Evolutionary conservation across 53 echinoderm and acorn worm genomes (phyloP).

Genomic region (Holothuria leucospilota): DNA sequence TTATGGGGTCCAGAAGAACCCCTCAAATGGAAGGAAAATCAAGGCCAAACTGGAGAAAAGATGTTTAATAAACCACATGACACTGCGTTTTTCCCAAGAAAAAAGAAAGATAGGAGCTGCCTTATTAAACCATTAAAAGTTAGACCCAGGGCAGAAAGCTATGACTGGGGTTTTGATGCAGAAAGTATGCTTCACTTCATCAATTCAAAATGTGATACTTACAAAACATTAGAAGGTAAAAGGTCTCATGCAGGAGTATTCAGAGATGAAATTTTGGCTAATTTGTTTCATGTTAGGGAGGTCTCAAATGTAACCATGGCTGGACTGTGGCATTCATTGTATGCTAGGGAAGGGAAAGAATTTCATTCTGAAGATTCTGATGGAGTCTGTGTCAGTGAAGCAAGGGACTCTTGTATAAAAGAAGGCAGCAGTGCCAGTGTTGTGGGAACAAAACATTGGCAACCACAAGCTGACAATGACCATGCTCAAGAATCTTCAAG

Average conservation of each 20-base stretch:
- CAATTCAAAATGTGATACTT: slow-evolving; percentile 77
- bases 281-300: slow-evolving; percentile 64
- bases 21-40: slow-evolving; percentile 55
- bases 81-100: slow-evolving; percentile 63
- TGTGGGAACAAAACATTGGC: neutral
- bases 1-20: slow-evolving; percentile 19
- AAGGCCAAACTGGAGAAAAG: slow-evolving; percentile 20
- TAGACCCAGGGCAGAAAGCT: slow-evolving; percentile 66
- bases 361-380: neutral
- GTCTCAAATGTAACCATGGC: slow-evolving; percentile 63
- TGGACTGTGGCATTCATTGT: neutral
- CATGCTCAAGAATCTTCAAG: neutral
- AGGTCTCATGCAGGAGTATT: slow-evolving; percentile 65
- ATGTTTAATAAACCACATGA: neutral
- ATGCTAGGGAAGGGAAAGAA: neutral
- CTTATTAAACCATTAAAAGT: slow-evolving; percentile 27
- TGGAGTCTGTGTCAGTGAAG: neutral
- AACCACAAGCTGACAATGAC: neutral
- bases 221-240: slow-evolving; percentile 53
- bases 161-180: slow-evolving; percentile 38
- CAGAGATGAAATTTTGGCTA: slow-evolving; percentile 70
- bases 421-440: neutral
- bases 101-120: slow-evolving; percentile 70
- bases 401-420: neutral
- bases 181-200: slow-evolving; percentile 71